These are phyloP conservation scores for Paedocypris sp. DNA, from an alignment of 2,113 vertebrate genomes.

Conservation along the genomic window DNA sequence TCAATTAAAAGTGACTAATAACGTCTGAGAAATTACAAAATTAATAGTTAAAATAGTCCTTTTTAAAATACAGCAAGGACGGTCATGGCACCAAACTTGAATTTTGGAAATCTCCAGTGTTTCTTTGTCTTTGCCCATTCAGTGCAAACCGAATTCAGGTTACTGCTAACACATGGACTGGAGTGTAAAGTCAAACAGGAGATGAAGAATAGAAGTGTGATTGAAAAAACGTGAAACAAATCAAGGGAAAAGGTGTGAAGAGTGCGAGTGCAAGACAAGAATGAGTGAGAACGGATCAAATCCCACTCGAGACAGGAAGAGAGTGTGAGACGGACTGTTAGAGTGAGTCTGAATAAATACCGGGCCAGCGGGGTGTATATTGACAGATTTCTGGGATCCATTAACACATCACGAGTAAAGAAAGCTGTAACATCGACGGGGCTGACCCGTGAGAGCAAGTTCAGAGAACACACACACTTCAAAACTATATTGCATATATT, in stretches of 20 bases:
- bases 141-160: no score
- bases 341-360: slow-evolving; percentile 1
- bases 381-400: not conserved
- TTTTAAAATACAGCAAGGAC: not conserved
- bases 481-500: no score
- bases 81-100: no score
- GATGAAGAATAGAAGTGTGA: not conserved
- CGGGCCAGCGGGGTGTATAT: not conserved
- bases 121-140: no score
- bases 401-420: slow-evolving; percentile 14
- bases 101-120: no score
- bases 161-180: not conserved
- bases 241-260: not conserved
- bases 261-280: not conserved
- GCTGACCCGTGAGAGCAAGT: not conserved
- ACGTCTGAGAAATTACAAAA: slow-evolving; percentile 30
- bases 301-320: not conserved
- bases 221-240: not conserved
- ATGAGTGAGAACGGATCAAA: not conserved
- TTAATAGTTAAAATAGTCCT: not conserved
- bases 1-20: slow-evolving; percentile 62
- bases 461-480: not conserved
- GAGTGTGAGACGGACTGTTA: not conserved
- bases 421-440: not conserved
- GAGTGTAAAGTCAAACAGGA: slow-evolving; percentile 3